Base-by-base conservation (phyloP, 1,140 invertebrate species). In the Nymphalis io region DNA sequence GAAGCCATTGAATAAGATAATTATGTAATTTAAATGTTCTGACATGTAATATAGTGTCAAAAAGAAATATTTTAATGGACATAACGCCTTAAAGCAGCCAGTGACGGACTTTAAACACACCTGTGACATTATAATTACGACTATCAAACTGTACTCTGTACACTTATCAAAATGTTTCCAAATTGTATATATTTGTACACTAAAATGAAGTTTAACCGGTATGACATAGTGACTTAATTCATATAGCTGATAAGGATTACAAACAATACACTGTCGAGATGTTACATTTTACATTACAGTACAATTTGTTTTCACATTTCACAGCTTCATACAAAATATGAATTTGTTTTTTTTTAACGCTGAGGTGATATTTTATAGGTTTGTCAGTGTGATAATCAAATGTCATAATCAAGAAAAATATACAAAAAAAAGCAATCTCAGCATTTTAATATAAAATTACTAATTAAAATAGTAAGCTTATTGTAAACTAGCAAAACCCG, bases 41-140 rank as follows among this genome's bases (percentile, higher is more conserved):
- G 65, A 68, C 65, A 48, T 42, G 44, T 74, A 75, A 75, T 77
- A 75, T 74, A 72, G 71, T 71, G 68, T 68, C 66, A 64, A 72
- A 63, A 67, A 74, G 46, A 72, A 68, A 65, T 76, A 76, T 73
- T 74, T 78, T 75, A 75, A 67, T 62, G 69, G 42, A 38, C 46
- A 64, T 72, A 20, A 72, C 70, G 18, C 46, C 46, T 73, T 71
- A 66, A 74, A 61, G 51, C 53, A 48, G 21, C 23, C 69, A 57
- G 66, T 46, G 39, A 46, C n/a, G 16, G 39, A 46, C n/a, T 46
- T 46, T 61, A 53, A 57, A 40, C 21, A 44, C 53, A 66, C 63
- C 53, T 65, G 63, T 63, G 63, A 65, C 63, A 58, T 16, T 62
- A 60, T 68, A 62, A 71, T 75, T 66, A 60, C 16, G 23, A 55